Evolutionary conservation across 1,140 invertebrate species (phyloP), one percentile per base, ranked within the genome.

Genomic region (Drosophila murphyi): DNA sequence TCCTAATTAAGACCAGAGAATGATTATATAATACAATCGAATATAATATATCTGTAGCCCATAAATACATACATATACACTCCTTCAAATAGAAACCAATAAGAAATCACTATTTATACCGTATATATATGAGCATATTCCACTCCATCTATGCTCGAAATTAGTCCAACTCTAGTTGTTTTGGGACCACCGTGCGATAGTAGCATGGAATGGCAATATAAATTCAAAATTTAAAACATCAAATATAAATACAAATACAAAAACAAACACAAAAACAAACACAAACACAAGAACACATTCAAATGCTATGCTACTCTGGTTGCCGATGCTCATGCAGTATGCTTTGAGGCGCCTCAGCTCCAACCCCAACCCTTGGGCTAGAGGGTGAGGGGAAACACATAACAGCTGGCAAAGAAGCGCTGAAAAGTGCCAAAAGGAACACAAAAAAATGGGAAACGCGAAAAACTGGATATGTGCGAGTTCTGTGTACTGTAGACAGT

Each of bases 161-260:
- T 20, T 20, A 20, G 20, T 20, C 20, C 20, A 20, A 20, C 20
- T 20, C 20, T 20, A 20, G 20, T 20, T 20, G 20, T 4, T 31
- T 61, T 45, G 5, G 2, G 6, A 37, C 67, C 37, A 60, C 47
- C 52, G 65, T 69, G 35, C 8, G 3, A 20, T 3, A 5, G 41
- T 20, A 20, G 20, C 20, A 20, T 20, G 20, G 20, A 32, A 41
- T 32, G 47, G 45, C 45, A 57, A 34, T 34, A 10, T 8, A 51
- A 61, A 59, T 52, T 20, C 34, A 12, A 52, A 63, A 63, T 52
- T 5, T 56, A 70, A 70, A 70, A 59, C 50, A 57, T 48, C 63
- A 79, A 78, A 82, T 72, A 74, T 47, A 82, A 78, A 73, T 76
- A 80, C 59, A 81, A 82, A 54, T 62, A 63, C 35, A 60, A 50